phyloP scores from a whole-genome alignment of 2,113 vertebrate genomes.

The Alexandromys fortis region DNA sequence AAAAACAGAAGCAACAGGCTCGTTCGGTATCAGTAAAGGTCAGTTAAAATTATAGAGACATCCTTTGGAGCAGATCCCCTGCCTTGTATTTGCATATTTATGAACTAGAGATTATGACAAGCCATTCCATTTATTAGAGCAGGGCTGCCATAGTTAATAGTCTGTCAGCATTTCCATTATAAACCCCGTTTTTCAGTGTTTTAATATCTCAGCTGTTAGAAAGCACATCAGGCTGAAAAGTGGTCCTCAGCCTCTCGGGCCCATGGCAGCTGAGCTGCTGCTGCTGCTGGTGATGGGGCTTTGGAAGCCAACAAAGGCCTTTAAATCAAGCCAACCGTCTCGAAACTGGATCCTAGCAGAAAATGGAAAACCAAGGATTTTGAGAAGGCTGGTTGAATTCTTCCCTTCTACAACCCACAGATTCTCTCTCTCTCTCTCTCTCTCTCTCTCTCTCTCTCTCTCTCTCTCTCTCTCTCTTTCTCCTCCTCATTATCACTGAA shows the following conservation, averaged over 20 bases:
- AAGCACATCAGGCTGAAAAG: conserved; percentile 86
- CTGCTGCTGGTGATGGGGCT: not conserved
- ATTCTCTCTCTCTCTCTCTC: not conserved
- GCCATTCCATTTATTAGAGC: conserved; percentile 90
- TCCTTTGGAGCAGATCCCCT: conserved; percentile 90
- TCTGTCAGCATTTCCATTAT: conserved; percentile 91
- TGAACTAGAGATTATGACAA: conserved; percentile 90
- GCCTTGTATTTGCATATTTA: conserved; percentile 91
- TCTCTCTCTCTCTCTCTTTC: not conserved
- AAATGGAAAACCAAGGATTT: conserved; percentile 38
- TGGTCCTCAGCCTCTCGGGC: conserved; percentile 77
- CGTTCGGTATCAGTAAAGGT: conserved; percentile 88
- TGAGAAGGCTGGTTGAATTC: not conserved
- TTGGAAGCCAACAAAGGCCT: conserved; percentile 74
- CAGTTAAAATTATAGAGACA: conserved; percentile 91
- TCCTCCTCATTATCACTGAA: not conserved
- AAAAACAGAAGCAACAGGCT: conserved; percentile 89
- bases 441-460: not conserved
- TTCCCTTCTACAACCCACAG: not conserved
- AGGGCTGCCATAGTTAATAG: conserved; percentile 88
- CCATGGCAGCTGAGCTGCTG: conserved; percentile 66
- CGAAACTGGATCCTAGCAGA: conserved; percentile 4
- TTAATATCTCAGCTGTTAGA: conserved; percentile 89
- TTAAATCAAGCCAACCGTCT: conserved; percentile 75
- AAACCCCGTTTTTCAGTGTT: conserved; percentile 88